Evolutionary conservation across 2,888 invertebrate species (phyloP).

Genomic region (Clostera curtula): DNA sequence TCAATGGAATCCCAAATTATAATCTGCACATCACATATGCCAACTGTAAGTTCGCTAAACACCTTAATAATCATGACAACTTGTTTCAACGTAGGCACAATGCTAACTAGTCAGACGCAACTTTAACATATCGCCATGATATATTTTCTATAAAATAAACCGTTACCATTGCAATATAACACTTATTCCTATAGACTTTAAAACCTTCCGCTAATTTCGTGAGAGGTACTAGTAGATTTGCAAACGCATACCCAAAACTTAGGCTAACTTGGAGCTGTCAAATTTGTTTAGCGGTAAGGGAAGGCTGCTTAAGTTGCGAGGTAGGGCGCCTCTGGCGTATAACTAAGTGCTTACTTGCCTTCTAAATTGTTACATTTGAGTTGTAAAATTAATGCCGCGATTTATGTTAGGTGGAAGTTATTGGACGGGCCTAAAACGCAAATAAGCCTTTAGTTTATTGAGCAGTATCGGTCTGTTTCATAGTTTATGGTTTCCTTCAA

Average conservation of each 20-base stretch:
- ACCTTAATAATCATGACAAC: slow-evolving; percentile 68
- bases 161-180: slow-evolving; percentile 7
- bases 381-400: slow-evolving; percentile 67
- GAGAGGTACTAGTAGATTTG: slow-evolving; percentile 30
- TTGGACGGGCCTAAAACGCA: slow-evolving; percentile 26
- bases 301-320: slow-evolving; percentile 61
- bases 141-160: slow-evolving; percentile 18
- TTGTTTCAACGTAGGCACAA: slow-evolving; percentile 64
- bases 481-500: too few species aligned
- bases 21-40: slow-evolving; percentile 15
- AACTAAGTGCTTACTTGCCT: slow-evolving; percentile 68
- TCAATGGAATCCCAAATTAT: slow-evolving; percentile 1
- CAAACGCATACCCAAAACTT: slow-evolving; percentile 56
- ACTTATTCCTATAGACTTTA: slow-evolving; percentile 20
- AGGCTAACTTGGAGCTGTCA: slow-evolving; percentile 70
- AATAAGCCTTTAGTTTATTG: slow-evolving; percentile 8
- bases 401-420: slow-evolving; percentile 52
- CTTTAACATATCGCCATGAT: slow-evolving; percentile 36
- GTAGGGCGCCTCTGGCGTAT: slow-evolving; percentile 58
- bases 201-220: slow-evolving; percentile 9
- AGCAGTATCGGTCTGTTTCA: too few species aligned
- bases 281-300: slow-evolving; percentile 72
- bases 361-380: slow-evolving; percentile 70
- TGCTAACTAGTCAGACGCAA: slow-evolving; percentile 63
- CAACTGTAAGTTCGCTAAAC: slow-evolving; percentile 46